phyloP scores from a whole-genome alignment of 2,797 vertebrate species.

The Synanceia verrucosa region DNA sequence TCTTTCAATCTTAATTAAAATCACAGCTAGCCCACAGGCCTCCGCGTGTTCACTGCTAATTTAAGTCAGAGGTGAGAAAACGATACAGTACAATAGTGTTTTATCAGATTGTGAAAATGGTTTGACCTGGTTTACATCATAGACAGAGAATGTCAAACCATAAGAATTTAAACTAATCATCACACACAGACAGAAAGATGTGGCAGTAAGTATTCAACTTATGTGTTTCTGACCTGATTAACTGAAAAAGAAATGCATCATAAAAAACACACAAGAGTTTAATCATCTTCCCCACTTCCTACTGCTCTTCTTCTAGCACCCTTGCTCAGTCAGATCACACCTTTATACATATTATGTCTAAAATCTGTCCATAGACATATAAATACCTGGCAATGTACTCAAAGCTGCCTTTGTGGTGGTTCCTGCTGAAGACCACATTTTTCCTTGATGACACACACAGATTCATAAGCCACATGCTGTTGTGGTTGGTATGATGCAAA shows the following conservation, averaged over 20 bases:
- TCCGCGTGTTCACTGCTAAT: constrained; percentile 27
- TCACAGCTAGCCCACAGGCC: constrained; percentile 18
- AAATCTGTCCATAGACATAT: too few species aligned
- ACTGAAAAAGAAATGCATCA: not conserved
- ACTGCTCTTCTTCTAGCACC: not conserved
- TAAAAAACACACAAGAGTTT: not conserved
- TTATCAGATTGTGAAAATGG: constrained; percentile 52
- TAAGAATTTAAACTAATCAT: constrained; percentile 19
- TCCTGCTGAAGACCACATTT: not conserved
- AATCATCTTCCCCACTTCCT: not conserved
- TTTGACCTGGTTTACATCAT: constrained; percentile 53
- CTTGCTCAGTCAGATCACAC: too few species aligned
- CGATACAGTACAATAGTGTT: constrained; percentile 37
- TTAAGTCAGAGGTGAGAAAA: constrained; percentile 53
- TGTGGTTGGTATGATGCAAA: not conserved
- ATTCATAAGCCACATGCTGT: not conserved
- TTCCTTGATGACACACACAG: not conserved
- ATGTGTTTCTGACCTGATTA: not conserved
- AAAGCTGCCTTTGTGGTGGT: not conserved
- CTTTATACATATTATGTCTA: too few species aligned
- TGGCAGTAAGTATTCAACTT: not conserved
- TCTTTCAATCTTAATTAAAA: constrained; percentile 59
- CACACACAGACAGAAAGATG: not conserved
- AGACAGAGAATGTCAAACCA: constrained; percentile 53
- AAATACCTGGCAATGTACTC: not conserved